Conservation (phyloP, 1,140 invertebrate species). For the Drosophila parabipectinata region DNA sequence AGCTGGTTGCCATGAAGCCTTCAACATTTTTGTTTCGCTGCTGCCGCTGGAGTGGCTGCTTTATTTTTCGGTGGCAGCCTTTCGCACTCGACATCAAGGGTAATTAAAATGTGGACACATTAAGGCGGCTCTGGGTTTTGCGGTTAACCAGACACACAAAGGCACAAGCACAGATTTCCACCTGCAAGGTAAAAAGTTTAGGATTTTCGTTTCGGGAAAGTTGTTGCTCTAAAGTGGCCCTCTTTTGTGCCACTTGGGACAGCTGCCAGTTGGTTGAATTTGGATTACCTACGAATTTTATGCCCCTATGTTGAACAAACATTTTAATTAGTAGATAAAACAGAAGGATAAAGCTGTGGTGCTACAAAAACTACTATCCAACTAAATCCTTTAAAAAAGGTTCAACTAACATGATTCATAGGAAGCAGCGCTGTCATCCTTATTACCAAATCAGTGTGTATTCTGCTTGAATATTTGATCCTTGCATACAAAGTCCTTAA, state of each 20-base stretch:
- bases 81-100: slow-evolving; percentile 72
- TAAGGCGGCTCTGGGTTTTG: slow-evolving; percentile 33
- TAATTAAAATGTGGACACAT: slow-evolving; percentile 75
- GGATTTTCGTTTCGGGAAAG: slow-evolving; percentile 26
- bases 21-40: slow-evolving; percentile 9
- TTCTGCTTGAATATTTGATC: neutral
- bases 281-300: neutral
- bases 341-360: neutral
- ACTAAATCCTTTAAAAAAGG: neutral
- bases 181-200: slow-evolving; percentile 22
- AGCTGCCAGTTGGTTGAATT: slow-evolving; percentile 2
- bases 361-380: neutral
- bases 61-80: slow-evolving; percentile 47
- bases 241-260: slow-evolving; percentile 1
- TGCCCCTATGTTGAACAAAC: slow-evolving; percentile 5
- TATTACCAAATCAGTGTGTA: neutral
- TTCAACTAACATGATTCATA: neutral
- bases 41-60: slow-evolving; percentile 20
- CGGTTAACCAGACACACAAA: slow-evolving; percentile 12
- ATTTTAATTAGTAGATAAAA: slow-evolving; percentile 30
- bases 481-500: slow-evolving; percentile 15
- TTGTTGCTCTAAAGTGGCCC: slow-evolving; percentile 22
- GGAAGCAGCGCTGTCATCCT: neutral
- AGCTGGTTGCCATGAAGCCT: slow-evolving; percentile 46
- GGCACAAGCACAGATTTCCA: slow-evolving; percentile 4